A percentile compares a stretch with the other conserved stretches of the same genome.
Conservation (phyloP, 2,113 vertebrate species). For the Castor canadensis region DNA sequence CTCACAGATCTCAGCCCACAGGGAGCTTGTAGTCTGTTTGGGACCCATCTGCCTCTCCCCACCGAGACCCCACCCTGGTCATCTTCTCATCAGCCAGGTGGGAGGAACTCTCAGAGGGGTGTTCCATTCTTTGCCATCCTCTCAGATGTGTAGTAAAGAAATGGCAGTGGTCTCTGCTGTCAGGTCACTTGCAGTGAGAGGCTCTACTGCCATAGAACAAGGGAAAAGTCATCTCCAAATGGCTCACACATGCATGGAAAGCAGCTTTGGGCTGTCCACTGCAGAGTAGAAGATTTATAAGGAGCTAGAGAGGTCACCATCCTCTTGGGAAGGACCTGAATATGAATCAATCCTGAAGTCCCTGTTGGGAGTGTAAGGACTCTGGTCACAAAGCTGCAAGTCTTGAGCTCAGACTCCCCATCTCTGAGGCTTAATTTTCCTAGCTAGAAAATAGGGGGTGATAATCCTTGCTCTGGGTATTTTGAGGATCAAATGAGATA, state of each 20-base stretch:
- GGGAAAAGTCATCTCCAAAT: not conserved
- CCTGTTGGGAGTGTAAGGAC: not conserved
- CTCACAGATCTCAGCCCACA: accelerated
- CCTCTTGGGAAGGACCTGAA: not conserved
- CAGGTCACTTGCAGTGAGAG: not conserved
- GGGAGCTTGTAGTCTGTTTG: not conserved
- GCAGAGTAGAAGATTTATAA: not conserved
- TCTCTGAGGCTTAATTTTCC: not conserved
- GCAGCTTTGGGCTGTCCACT: not conserved
- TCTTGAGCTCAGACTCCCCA: not conserved
- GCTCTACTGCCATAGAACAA: not conserved
- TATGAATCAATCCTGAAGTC: not conserved
- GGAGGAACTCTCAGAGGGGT: no score
- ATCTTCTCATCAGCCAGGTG: not conserved
- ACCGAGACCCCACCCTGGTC: no score
- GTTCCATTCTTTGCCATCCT: not conserved
- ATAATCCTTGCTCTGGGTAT: not conserved
- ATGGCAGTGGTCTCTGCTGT: not conserved
- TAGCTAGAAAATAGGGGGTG: not conserved
- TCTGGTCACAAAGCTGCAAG: not conserved
- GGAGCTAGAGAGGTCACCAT: not conserved
- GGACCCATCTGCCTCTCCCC: not conserved
- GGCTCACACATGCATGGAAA: not conserved
- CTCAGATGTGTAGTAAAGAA: not conserved
- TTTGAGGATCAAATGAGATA: not conserved